Conservation (phyloP, 2,888 invertebrate genomes). For the Metalampra italica region DNA sequence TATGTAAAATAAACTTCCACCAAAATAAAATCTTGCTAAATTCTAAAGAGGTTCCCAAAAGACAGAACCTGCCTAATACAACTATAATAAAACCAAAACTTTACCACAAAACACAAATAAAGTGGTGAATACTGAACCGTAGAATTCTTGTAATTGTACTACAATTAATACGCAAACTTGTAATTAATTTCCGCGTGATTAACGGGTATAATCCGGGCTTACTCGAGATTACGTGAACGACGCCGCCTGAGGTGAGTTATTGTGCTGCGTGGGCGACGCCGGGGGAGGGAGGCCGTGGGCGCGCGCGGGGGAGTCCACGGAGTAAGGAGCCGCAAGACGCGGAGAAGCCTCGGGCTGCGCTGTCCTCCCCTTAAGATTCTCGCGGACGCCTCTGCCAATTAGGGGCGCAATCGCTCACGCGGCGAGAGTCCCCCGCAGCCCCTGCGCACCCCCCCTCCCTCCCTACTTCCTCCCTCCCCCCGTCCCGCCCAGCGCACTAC, state of each 20-base stretch:
- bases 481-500: conserved; percentile 44
- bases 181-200: conserved; percentile 77
- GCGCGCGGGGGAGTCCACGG: conserved; percentile 36
- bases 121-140: conserved; percentile 31
- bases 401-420: conserved; percentile 78
- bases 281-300: conserved; percentile 34
- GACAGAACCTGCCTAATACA: too few relatives aligned
- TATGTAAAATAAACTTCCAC: too few relatives aligned
- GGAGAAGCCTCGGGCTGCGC: conserved; percentile 57
- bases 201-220: conserved; percentile 76
- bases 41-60: too few relatives aligned
- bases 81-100: conserved; percentile 4
- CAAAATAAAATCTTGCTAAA: too few relatives aligned
- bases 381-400: conserved; percentile 79
- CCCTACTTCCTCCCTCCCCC: conserved; percentile 25
- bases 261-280: conserved; percentile 54
- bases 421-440: conserved; percentile 51
- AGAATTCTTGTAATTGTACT: conserved; percentile 70
- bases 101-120: conserved; percentile 23
- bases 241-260: conserved; percentile 69
- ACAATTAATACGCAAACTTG: conserved; percentile 77
- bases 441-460: conserved; percentile 32
- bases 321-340: conserved; percentile 54
- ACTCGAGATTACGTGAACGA: conserved; percentile 72
- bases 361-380: conserved; percentile 79